Evolutionary conservation across 2,888 invertebrate species (phyloP).

Genomic region (Himalopsyche anomala): DNA sequence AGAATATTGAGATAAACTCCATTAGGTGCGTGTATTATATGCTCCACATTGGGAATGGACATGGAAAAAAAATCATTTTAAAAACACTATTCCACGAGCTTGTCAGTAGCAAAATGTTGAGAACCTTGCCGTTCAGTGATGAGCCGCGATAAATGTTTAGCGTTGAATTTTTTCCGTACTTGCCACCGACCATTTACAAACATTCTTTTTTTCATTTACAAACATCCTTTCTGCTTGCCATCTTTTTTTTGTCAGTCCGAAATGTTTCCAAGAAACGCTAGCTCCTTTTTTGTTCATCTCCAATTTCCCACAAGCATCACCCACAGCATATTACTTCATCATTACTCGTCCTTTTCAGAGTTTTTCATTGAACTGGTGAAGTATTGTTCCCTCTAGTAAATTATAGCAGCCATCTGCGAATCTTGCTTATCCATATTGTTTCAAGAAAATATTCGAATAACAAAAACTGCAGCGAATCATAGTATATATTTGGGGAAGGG

Average conservation of each 20-base stretch:
- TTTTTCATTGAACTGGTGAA: neutral
- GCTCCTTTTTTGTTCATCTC: neutral
- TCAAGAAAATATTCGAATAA: no score
- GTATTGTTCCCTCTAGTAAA: no score
- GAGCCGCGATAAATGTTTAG: constrained; percentile 16
- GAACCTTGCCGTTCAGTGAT: neutral
- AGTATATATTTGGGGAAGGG: no score
- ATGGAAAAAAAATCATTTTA: no score
- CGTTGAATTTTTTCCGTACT: neutral
- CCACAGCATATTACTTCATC: neutral
- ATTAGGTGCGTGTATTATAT: no score
- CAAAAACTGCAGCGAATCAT: no score
- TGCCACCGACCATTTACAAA: neutral
- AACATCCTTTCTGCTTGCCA: neutral
- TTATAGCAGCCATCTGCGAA: no score
- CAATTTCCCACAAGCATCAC: neutral
- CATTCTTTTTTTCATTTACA: neutral
- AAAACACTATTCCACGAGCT: no score
- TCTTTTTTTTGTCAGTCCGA: constrained; percentile 4
- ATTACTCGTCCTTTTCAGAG: neutral
- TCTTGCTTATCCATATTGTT: no score
- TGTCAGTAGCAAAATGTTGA: neutral
- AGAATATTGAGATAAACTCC: no score
- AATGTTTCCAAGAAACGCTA: constrained; percentile 1
- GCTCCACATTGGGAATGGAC: no score